Base-by-base conservation (phyloP, 1,140 invertebrate species). In the Armadillidium nasatum region DNA sequence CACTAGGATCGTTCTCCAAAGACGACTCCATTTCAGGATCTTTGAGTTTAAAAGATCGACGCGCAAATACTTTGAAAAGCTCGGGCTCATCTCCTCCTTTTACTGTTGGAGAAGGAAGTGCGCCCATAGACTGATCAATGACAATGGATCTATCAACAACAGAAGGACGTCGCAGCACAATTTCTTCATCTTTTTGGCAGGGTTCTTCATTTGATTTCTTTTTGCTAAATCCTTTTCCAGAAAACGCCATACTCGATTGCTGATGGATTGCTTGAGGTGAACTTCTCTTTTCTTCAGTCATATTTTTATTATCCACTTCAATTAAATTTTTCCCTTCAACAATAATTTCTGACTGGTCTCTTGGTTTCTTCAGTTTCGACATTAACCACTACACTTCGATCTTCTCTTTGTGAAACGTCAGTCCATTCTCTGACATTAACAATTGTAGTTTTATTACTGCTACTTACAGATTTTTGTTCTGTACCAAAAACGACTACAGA, bases 31-130 rank as follows among this genome's bases (percentile, higher is more conserved):
- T 87, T 79, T 91, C 90, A 9, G 83, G 84, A 80, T 92, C 90
- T 84, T 90, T 91, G 6, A 92, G 83, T 84, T 93, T 93, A 0
- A 93, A 84, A 3, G 91, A 93, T 74, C 91, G 84, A 54, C 91
- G 84, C 0, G 91, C 91, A 83, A 93, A 93, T 0, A 93, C 91
- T 85, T 92, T 92, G 87, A 92, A 89, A 33, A 93, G 83, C 83
- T 93, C 91, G 0, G 91, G 91, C 83, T 91, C 90, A 67, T 91
- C 89, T 73, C 91, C 89, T 75, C 88, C 87, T 73, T 82, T 84
- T 43, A 71, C 33, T 13, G 50, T 45, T 45, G 74, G 11, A 13
- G 50, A 60, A 3, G 50, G 50, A 13, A 60, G 19, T 19, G 50
- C 50, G 7, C 50, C 19, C 50, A 60, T 60, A 13, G 50, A 15